Evolutionary conservation across 2,797 vertebrate genomes (phyloP).

Genomic region (Sphenopsis melanotis): DNA sequence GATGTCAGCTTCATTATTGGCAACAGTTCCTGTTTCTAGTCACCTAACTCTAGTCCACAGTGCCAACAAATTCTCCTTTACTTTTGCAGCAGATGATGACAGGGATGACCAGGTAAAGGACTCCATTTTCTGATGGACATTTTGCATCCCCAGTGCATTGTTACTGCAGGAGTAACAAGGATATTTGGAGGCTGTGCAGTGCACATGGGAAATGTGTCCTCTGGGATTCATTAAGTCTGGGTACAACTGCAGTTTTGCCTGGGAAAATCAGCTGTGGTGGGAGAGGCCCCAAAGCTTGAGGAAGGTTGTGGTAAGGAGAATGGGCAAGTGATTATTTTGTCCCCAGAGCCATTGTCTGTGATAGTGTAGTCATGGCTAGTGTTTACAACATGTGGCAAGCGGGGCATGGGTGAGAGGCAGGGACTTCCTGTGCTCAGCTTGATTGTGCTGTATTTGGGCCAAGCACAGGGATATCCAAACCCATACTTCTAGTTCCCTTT

Average conservation of each 20-base stretch:
- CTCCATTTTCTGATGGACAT: neutral
- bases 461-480: neutral
- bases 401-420: neutral
- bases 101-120: neutral
- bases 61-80: neutral
- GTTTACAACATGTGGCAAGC: neutral
- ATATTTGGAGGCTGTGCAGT: neutral
- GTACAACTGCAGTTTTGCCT: neutral
- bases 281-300: neutral
- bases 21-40: neutral
- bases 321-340: neutral
- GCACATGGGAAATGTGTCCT: neutral
- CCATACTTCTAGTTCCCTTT: neutral
- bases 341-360: neutral
- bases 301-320: neutral
- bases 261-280: neutral
- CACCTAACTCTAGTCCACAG: neutral
- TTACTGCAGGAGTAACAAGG: neutral
- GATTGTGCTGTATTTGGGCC: rapidly evolving
- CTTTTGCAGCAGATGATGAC: neutral
- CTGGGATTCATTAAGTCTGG: neutral
- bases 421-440: neutral
- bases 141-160: neutral
- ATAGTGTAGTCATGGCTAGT: rapidly evolving
- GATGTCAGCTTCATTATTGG: neutral